These are phyloP conservation scores for Hirudinaria manillensis DNA, from an alignment of 2,888 invertebrate species.

Conservation along the genomic window DNA sequence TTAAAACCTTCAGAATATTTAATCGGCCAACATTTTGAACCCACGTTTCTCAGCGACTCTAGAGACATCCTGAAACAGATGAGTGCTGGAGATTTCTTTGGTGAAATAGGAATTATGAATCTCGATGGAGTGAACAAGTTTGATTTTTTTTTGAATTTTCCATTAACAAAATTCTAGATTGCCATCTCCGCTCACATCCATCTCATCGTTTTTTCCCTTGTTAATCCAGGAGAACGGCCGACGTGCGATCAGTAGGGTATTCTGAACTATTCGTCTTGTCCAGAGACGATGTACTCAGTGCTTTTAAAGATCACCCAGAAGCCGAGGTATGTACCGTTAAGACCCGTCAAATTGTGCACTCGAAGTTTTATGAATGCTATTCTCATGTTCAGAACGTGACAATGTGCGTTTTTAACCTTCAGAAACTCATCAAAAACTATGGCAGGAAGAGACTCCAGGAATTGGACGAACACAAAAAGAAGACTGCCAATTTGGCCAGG, in stretches of 20 bases:
- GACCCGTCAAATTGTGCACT: not conserved
- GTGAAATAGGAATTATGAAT: constrained; percentile 92
- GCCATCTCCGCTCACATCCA: not conserved
- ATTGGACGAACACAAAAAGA: constrained; percentile 38
- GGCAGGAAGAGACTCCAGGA: constrained; percentile 40
- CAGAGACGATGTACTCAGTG: constrained; percentile 83
- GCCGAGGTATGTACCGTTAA: constrained; percentile 63
- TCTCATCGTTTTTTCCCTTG: not conserved
- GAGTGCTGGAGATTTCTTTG: constrained; percentile 95
- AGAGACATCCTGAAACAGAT: constrained; percentile 86
- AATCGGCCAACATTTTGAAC: too few species aligned
- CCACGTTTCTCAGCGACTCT: constrained; percentile 65
- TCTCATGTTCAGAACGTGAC: not conserved
- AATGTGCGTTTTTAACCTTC: not conserved
- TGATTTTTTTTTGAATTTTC: not conserved
- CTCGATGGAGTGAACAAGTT: constrained; percentile 88
- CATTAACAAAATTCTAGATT: not conserved
- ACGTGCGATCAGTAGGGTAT: constrained; percentile 89
- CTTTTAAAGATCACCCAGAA: constrained; percentile 94
- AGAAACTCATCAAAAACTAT: constrained; percentile 40
- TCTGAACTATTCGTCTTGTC: constrained; percentile 89
- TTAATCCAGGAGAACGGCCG: constrained; percentile 75
- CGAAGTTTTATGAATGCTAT: not conserved
- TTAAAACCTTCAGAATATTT: too few species aligned
- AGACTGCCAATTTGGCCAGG: constrained; percentile 20